These are phyloP conservation scores for Tragelaphus scriptus DNA, from an alignment of 2,113 vertebrate genomes.

Conservation along the genomic window DNA sequence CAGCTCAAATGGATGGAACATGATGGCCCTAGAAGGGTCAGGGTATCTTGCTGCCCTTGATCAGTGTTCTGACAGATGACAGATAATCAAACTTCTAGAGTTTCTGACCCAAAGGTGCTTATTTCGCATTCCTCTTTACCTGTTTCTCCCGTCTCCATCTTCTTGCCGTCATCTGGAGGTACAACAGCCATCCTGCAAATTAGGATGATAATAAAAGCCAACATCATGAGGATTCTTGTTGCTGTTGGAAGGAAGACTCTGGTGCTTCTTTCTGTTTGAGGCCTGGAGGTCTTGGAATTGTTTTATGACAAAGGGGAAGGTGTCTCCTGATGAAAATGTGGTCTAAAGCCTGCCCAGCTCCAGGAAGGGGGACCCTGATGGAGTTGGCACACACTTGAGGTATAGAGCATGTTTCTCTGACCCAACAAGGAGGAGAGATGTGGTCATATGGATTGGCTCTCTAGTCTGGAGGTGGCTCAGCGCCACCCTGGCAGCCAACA, in stretches of 20 bases:
- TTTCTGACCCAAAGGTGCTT: not conserved
- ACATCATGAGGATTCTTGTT: fast-evolving
- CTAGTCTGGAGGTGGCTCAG: not conserved
- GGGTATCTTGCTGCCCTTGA: fast-evolving
- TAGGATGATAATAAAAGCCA: not conserved
- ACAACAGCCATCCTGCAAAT: too few species aligned
- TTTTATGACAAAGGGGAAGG: not conserved
- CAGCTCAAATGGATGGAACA: too few species aligned
- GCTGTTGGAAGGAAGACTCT: not conserved
- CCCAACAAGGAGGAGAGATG: not conserved
- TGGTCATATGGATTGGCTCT: fast-evolving
- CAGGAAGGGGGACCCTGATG: fast-evolving
- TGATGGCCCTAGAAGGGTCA: fast-evolving
- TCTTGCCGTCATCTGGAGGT: not conserved
- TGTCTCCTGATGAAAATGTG: not conserved
- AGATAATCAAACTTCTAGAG: fast-evolving
- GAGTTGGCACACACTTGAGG: not conserved
- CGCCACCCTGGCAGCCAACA: too few species aligned
- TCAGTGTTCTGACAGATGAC: not conserved
- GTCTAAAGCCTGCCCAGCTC: not conserved
- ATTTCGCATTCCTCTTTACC: fast-evolving
- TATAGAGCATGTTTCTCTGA: not conserved
- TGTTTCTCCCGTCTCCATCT: not conserved
- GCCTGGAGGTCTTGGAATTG: not conserved
- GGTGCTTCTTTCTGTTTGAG: not conserved